Evolutionary conservation across 2,888 invertebrate species (phyloP), one percentile per base, ranked within the genome.

Genomic region (Pandemis cinnamomeana): DNA sequence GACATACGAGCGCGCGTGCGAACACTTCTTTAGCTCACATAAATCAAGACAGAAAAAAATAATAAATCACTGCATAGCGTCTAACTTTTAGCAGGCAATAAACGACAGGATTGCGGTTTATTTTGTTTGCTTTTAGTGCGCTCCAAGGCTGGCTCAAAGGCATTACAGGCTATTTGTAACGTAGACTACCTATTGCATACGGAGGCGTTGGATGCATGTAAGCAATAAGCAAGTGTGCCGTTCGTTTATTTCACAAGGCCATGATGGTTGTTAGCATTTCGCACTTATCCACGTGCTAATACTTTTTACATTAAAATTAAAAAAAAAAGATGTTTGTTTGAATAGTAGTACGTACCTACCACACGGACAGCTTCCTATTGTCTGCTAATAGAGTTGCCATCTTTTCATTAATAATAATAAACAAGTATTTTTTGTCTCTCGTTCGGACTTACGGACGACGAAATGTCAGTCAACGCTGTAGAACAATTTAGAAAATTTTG

Each of bases 1-100:
- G 88, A 90, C 81, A 85, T 84, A 79, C 79, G 79, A 80, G 83
- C 82, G 84, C 79, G 83, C 79, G 81, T 83, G 82, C 84, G 83
- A 86, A 87, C 86, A 87, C 82, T 86, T 87, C 84, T 89, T 87
- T 86, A 84, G 80, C 82, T 75, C 82, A 81, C 83, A 84, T 89
- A 87, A 88, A 89, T 86, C 84, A 85, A 82, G 79, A 80, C 80
- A 79, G 68, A 85, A 88, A 86, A 87, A 87, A 85, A 85, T 77
- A 82, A 86, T 85, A 86, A 86, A 87, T 86, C 83, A 87, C 83
- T 83, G 82, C 81, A 77, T 79, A 78, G 78, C 78, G 78, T 79
- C 79, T 81, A 83, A 83, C 81, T 86, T 87, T 86, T 83, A 86
- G 81, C 78, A 76, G 77, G 79, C 80, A 80, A 82, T 85, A 83